Base-by-base conservation (phyloP, 2,888 invertebrate genomes). In the Apodemia zela region DNA sequence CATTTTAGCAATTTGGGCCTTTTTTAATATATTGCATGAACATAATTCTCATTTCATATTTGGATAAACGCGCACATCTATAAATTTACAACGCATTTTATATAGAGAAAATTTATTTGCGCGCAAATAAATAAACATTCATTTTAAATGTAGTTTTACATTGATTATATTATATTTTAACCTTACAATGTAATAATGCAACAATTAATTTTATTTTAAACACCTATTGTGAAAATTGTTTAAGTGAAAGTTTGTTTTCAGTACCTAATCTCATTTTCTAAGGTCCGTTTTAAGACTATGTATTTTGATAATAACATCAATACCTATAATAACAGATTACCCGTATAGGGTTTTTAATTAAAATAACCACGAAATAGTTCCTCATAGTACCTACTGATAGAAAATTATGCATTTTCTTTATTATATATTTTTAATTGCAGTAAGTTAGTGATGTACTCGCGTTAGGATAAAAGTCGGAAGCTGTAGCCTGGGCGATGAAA, bases 331-430 rank as follows among this genome's bases (percentile, higher is more conserved):
- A 76, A 72, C 78, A 77, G 75, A 73, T 79, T 68, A 76, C 80
- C 82, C 78, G 73, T 75, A 76, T 78, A 75, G 71, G 79, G 80
- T 78, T 60, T 64, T 68, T 76, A 77, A 77, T 76, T 69, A 83
- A 78, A 81, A 81, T 84, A 89, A 89, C 87, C 89, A 90, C 85
- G 81, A 85, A 76, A 90, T 88, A 91, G 91, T 91, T 91, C 91
- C 91, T 91, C 85, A 88, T 89, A 89, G 91, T 91, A 90, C 89
- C 89, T 90, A 90, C 86, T 85, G 83, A 88, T 88, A 89, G 88
- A 87, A 89, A 88, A 86, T 87, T 85, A 82, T 90, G 90, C 89
- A 90, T 90, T 90, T 85, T 87, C 82, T 85, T 86, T 82, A 80
- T 81, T 78, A 80, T 84, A 85, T 82, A 70, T 73, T 84, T 82